Conservation (phyloP, 2,888 invertebrate species). For the Podabrus alpinus region DNA sequence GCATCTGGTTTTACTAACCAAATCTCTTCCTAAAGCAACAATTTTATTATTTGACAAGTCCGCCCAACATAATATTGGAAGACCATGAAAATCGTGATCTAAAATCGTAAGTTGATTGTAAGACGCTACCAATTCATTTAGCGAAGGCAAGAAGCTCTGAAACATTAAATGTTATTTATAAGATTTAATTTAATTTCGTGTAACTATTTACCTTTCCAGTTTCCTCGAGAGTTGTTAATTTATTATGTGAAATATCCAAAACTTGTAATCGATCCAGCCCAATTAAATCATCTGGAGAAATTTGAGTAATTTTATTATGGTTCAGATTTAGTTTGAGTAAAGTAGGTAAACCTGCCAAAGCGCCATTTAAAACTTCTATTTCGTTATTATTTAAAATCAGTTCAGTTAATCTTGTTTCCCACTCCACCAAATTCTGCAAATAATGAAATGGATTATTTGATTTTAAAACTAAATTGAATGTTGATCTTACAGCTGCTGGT, state of each 20-base stretch:
- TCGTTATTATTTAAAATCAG: conserved; percentile 76
- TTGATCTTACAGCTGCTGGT: conserved; percentile 63
- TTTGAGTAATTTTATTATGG: conserved; percentile 72
- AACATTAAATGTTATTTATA: conserved; percentile 43
- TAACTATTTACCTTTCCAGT: conserved; percentile 71
- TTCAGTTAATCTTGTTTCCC: conserved; percentile 73
- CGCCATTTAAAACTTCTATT: conserved; percentile 72
- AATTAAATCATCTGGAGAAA: conserved; percentile 77
- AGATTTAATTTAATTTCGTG: background rate
- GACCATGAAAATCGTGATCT: conserved; percentile 80
- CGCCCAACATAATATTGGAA: conserved; percentile 79
- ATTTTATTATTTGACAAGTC: conserved; percentile 81
- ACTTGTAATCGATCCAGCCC: conserved; percentile 75
- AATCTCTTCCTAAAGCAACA: conserved; percentile 70
- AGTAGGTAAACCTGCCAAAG: conserved; percentile 74
- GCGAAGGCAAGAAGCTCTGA: conserved; percentile 76
- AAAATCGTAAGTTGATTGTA: conserved; percentile 76
- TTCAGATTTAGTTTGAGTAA: conserved; percentile 74
- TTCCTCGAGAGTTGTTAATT: conserved; percentile 76
- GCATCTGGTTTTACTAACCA: conserved; percentile 80
- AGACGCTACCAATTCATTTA: conserved; percentile 77
- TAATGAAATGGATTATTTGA: conserved; percentile 13
- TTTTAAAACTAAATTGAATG: background rate
- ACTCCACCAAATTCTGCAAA: conserved; percentile 74
- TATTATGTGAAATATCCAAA: conserved; percentile 79